phyloP scores from a whole-genome alignment of 2,797 vertebrate genomes.

The Hybognathus amarus region DNA sequence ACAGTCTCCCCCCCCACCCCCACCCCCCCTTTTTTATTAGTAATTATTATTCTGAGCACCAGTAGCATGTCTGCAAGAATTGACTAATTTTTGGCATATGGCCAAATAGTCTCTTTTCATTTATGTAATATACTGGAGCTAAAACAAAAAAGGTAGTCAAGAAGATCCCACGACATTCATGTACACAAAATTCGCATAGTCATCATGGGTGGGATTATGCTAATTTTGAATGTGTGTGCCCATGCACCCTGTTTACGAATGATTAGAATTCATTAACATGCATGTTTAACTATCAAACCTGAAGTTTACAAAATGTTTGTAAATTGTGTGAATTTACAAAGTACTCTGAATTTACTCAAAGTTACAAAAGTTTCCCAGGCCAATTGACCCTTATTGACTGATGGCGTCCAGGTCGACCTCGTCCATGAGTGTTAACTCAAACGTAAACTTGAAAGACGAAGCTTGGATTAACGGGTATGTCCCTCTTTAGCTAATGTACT shows the following conservation, averaged over 20 bases:
- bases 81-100: constrained; percentile 1
- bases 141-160: neutral
- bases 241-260: neutral
- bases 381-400: neutral
- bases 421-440: too few species aligned
- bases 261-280: neutral
- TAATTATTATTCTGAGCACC: neutral
- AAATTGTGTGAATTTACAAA: neutral
- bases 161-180: neutral
- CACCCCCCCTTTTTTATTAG: neutral
- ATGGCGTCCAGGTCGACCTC: too few species aligned
- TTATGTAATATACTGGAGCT: neutral
- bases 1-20: too few species aligned
- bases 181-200: neutral
- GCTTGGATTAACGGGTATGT: too few species aligned
- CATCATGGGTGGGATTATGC: neutral
- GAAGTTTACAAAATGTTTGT: neutral
- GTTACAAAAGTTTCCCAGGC: neutral
- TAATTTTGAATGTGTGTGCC: neutral
- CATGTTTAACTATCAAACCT: neutral
- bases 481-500: too few species aligned
- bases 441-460: too few species aligned
- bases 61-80: too few species aligned
- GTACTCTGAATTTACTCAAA: neutral
- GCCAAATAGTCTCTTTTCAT: constrained; percentile 10